These are phyloP conservation scores for Drosophila mayaguana DNA, from an alignment of 2,888 invertebrate genomes.

Conservation along the genomic window DNA sequence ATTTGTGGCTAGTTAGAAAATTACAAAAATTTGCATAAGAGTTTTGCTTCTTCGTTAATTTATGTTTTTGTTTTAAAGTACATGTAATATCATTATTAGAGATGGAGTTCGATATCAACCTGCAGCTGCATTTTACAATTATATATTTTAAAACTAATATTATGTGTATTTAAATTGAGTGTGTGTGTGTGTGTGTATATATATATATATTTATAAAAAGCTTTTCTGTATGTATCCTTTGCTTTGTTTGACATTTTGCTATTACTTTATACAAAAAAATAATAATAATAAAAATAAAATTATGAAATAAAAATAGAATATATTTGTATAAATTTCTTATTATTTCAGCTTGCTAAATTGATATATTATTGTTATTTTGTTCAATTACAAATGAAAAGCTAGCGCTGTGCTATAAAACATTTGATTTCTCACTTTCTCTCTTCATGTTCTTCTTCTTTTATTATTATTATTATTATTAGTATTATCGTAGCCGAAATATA, in stretches of 20 bases:
- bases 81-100: constrained; percentile 30
- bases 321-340: constrained; percentile 19
- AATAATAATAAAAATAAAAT: constrained; percentile 6
- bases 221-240: constrained; percentile 66
- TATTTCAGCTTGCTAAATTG: constrained; percentile 22
- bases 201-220: constrained; percentile 70
- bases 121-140: constrained; percentile 54
- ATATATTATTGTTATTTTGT: constrained; percentile 9
- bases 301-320: constrained; percentile 16
- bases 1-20: constrained; percentile 63
- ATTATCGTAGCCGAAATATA: constrained; percentile 31
- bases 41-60: constrained; percentile 43
- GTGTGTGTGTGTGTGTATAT: constrained; percentile 16
- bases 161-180: constrained; percentile 42
- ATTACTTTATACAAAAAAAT: constrained; percentile 56
- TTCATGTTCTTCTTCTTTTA: not conserved
- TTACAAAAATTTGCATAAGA: constrained; percentile 66
- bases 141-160: constrained; percentile 43
- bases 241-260: constrained; percentile 64
- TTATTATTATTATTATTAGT: constrained; percentile 4
- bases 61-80: constrained; percentile 4
- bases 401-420: constrained; percentile 39
- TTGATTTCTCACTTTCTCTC: not conserved
- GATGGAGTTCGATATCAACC: constrained; percentile 27
- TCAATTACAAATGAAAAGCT: constrained; percentile 39